These are phyloP conservation scores for Plotosus lineatus DNA, from an alignment of 2,113 vertebrate species.

Conservation along the genomic window DNA sequence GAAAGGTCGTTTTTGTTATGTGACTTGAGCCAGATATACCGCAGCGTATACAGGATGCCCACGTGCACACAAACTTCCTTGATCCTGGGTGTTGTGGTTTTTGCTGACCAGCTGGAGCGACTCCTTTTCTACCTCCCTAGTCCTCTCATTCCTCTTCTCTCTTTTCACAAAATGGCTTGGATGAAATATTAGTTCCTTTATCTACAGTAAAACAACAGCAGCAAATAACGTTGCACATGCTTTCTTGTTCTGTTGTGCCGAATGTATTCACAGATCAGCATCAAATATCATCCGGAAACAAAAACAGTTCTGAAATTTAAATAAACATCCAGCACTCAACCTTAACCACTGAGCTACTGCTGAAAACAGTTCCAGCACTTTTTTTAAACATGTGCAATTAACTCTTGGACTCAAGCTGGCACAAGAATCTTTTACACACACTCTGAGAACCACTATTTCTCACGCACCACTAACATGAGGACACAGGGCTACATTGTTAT, in stretches of 20 bases:
- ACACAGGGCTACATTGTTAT: slow-evolving; percentile 42
- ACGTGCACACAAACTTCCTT: slow-evolving; percentile 39
- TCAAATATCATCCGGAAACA: neutral
- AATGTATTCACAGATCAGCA: neutral
- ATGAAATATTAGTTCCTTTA: neutral
- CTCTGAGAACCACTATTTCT: slow-evolving; percentile 16
- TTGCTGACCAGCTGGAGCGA: slow-evolving; percentile 34
- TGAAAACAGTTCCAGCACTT: too few relatives aligned
- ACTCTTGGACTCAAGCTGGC: neutral
- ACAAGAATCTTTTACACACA: slow-evolving; percentile 29
- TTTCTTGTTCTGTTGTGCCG: neutral
- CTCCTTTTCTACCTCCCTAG: slow-evolving; percentile 34
- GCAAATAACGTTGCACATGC: neutral
- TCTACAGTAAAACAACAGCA: neutral
- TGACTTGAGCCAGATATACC: slow-evolving; percentile 37
- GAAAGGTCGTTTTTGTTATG: slow-evolving; percentile 43
- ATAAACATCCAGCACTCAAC: neutral
- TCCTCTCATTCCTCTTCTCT: neutral
- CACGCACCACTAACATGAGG: slow-evolving; percentile 38
- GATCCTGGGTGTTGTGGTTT: slow-evolving; percentile 47
- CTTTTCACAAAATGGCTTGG: neutral
- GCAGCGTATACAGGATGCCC: slow-evolving; percentile 22
- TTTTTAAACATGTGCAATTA: too few relatives aligned
- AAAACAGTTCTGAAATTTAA: neutral
- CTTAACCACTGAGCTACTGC: neutral